Evolutionary conservation across 2,888 invertebrate species (phyloP), one percentile per base, ranked within the genome.

Genomic region (Anoplius nigerrimus): DNA sequence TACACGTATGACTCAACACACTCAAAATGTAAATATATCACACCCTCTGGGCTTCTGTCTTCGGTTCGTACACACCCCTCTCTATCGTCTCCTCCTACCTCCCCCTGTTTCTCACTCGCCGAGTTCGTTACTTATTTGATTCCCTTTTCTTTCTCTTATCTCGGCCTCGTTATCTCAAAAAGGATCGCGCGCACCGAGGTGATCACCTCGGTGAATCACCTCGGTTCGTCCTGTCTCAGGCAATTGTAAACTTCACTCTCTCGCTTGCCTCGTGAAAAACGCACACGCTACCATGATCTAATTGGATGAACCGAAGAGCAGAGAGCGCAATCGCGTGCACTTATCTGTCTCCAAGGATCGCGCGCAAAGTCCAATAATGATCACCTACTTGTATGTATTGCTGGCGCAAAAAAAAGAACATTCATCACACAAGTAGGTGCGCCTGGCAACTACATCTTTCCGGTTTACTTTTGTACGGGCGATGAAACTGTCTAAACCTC

Each of bases 351-450:
- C 54, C 21, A 59, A 34, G 58, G 53, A 57, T 24, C 51, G 61
- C 18, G 43, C 58, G 24, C n/a, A 3, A 46, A 15, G 21, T 53
- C 34, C 56, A 75, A 61, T n/a, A n/a, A 64, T 43, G 48, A 65
- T 64, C 77, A 85, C 86, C 86, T 83, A 86, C 85, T 87, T 88
- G 87, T 72, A 84, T 84, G 80, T 76, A 34, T 72, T 75, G 62
- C 70, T 79, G 75, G 76, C 77, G 54, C 66, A 66, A 76, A 76
- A 75, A 76, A 82, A 75, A 66, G 79, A 79, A 78, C 78, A 77
- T 69, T 74, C 68, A 20, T 82, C 84, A 83, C 80, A 86, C 87
- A 87, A 87, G 87, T 82, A 87, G 87, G 86, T 80, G 76, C 53
- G 64, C 82, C 79, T 77, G 74, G 51, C 61, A 84, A 79, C 88